A percentile compares a stretch with the other conserved stretches of the same genome.
Evolutionary conservation across 2,113 vertebrate genomes (phyloP).

Genomic region (Hiodon alosoides): DNA sequence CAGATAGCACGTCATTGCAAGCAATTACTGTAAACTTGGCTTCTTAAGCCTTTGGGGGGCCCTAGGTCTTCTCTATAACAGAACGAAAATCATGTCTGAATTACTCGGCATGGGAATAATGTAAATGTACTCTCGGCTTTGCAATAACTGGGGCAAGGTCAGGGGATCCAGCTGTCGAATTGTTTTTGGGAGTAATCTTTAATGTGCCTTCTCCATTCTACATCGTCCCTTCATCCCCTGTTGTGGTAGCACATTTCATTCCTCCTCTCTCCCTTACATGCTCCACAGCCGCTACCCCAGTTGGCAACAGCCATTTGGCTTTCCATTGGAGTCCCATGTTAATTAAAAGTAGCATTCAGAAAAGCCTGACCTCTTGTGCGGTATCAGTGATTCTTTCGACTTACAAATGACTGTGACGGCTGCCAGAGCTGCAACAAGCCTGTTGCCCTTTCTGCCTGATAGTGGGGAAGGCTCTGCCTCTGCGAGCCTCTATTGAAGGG

Average conservation of each 20-base stretch:
- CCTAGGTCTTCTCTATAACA: conserved; percentile 34
- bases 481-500: not conserved
- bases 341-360: conserved; percentile 17
- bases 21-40: conserved; percentile 57
- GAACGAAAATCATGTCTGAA: conserved; percentile 68
- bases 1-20: conserved; percentile 54
- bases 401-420: conserved; percentile 26
- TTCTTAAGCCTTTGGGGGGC: conserved; percentile 49
- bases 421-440: conserved; percentile 27
- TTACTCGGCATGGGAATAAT: conserved; percentile 67
- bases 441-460: not conserved
- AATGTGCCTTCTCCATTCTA: conserved; percentile 49
- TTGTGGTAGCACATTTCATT: conserved; percentile 35
- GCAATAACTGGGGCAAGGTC: conserved; percentile 59
- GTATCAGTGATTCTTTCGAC: not conserved
- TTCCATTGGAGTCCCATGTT: not conserved
- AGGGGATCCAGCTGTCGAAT: conserved; percentile 59
- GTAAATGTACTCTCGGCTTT: conserved; percentile 58
- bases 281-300: not conserved
- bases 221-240: conserved; percentile 22
- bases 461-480: not conserved
- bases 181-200: conserved; percentile 58
- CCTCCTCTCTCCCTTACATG: conserved; percentile 44
- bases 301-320: not conserved
- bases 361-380: conserved; percentile 1